These are phyloP conservation scores for Buphagus erythrorhynchus DNA, from an alignment of 2,797 vertebrate species.

Conservation along the genomic window DNA sequence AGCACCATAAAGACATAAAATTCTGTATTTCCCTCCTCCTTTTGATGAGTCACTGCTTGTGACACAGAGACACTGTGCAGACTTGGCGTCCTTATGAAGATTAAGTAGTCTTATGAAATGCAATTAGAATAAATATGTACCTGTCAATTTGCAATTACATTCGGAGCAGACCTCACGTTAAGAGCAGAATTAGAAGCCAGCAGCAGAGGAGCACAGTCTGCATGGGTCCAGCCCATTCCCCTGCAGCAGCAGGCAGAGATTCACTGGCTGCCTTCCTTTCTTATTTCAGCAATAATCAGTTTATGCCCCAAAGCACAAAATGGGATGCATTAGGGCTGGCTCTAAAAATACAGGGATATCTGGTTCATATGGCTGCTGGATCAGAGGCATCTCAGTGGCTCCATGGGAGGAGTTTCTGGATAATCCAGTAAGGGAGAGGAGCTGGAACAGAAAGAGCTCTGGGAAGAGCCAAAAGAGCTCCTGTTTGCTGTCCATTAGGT, in stretches of 20 bases:
- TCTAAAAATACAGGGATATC: neutral
- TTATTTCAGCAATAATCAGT: neutral
- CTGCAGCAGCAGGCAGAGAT: neutral
- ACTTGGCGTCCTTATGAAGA: neutral
- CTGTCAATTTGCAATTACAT: constrained; percentile 4
- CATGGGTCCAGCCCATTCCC: neutral
- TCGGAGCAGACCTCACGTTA: neutral
- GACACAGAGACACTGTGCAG: constrained; percentile 6
- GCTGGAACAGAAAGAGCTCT: neutral
- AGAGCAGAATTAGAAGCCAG: neutral
- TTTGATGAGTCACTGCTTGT: constrained; percentile 40
- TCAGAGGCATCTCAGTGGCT: neutral
- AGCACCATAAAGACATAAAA: neutral
- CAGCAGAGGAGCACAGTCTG: neutral
- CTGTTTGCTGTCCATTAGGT: neutral
- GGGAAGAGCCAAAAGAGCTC: neutral
- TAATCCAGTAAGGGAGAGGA: neutral
- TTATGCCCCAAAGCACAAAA: neutral
- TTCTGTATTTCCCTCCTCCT: neutral
- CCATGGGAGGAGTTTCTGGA: neutral
- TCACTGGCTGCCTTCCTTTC: neutral
- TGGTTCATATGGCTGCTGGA: neutral
- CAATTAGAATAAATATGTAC: constrained; percentile 22
- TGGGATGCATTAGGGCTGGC: neutral
- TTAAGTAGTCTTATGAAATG: constrained; percentile 3